phyloP scores from a whole-genome alignment of 1,140 invertebrate species.

The Vanessa tameamea region DNA sequence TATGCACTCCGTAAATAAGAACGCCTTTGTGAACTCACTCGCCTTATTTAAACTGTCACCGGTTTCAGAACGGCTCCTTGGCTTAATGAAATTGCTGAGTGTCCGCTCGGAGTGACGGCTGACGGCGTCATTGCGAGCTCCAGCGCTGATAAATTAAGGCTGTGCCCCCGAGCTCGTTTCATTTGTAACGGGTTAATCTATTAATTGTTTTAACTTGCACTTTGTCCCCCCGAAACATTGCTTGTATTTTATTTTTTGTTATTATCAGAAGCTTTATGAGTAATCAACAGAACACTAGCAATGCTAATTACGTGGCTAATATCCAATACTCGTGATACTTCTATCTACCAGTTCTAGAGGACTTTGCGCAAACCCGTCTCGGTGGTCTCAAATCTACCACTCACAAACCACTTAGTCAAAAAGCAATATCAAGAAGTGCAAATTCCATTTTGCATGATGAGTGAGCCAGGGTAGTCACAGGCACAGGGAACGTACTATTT shows the following conservation, averaged over 20 bases:
- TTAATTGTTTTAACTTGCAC: slow-evolving; percentile 22
- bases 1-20: slow-evolving; percentile 75
- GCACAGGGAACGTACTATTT: too few relatives aligned
- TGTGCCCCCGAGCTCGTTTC: slow-evolving; percentile 9
- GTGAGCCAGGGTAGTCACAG: too few relatives aligned
- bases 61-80: slow-evolving; percentile 42
- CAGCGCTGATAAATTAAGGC: slow-evolving; percentile 18
- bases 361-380: too few relatives aligned
- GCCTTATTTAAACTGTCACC: slow-evolving; percentile 64
- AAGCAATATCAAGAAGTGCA: too few relatives aligned
- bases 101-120: slow-evolving; percentile 35
- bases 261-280: not conserved
- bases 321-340: too few relatives aligned
- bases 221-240: not conserved
- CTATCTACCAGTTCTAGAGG: too few relatives aligned
- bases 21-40: slow-evolving; percentile 59
- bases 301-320: too few relatives aligned
- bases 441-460: too few relatives aligned
- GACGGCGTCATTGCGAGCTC: slow-evolving; percentile 17
- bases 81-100: slow-evolving; percentile 52
- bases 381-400: too few relatives aligned
- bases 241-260: not conserved
- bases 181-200: slow-evolving; percentile 36
- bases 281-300: too few relatives aligned
- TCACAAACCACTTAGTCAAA: too few relatives aligned